Percentiles rank a stretch among this genome's conserved stretches.
phyloP scores from a whole-genome alignment of 2,888 invertebrate species.

The Parasteatoda lunata region DNA sequence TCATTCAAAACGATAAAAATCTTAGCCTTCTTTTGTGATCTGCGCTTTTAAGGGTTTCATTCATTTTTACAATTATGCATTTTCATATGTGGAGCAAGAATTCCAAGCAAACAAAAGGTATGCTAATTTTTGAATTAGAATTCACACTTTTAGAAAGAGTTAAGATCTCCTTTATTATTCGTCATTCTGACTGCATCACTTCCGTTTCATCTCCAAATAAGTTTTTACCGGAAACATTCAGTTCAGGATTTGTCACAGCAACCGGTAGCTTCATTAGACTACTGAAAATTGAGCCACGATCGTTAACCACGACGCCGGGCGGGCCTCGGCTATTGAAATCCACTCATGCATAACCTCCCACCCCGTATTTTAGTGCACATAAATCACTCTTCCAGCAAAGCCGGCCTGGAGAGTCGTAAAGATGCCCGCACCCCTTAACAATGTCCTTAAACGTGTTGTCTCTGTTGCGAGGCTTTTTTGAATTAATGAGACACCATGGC shows the following conservation, averaged over 20 bases:
- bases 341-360: constrained; percentile 37
- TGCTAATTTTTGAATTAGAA: no score
- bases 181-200: neutral
- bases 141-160: no score
- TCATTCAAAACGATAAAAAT: no score
- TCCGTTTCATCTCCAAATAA: constrained; percentile 3
- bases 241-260: constrained; percentile 29
- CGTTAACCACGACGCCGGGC: constrained; percentile 56
- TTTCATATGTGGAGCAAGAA: no score
- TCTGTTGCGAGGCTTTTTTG: constrained; percentile 43
- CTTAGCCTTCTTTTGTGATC: no score
- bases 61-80: no score
- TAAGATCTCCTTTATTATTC: neutral
- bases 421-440: constrained; percentile 44
- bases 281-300: constrained; percentile 58
- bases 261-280: constrained; percentile 61
- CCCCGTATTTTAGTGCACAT: constrained; percentile 57
- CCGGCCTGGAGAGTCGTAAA: constrained; percentile 31
- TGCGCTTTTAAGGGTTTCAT: no score
- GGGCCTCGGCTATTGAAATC: constrained; percentile 27
- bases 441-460: constrained; percentile 58
- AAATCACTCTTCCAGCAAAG: constrained; percentile 53
- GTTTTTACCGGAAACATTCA: constrained; percentile 19
- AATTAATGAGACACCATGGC: constrained; percentile 24
- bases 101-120: no score